A percentile compares a stretch with the other conserved stretches of the same genome.
phyloP scores from a whole-genome alignment of 2,888 invertebrate species.

The Argynnis bischoffii region DNA sequence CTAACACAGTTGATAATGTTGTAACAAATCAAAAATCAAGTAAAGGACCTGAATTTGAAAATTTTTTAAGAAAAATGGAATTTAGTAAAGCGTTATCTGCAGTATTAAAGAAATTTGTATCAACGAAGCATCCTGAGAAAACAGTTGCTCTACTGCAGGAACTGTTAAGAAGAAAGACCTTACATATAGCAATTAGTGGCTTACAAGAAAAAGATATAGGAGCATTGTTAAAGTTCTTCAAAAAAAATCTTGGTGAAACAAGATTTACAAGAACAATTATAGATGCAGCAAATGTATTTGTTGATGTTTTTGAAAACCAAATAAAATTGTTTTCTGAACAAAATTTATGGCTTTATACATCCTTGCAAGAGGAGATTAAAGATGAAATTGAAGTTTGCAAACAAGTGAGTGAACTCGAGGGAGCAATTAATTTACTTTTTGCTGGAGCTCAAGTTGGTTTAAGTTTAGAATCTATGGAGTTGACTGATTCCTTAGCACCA shows the following conservation, averaged over 20 bases:
- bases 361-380: conserved; percentile 83
- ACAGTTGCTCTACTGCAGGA: conserved; percentile 93
- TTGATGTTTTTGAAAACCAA: conserved; percentile 88
- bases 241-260: conserved; percentile 86
- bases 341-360: conserved; percentile 83
- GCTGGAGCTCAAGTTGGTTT: conserved; percentile 81
- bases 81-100: conserved; percentile 90
- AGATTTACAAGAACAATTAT: conserved; percentile 88
- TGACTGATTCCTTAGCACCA: conserved; percentile 59
- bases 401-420: conserved; percentile 85
- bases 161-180: conserved; percentile 90
- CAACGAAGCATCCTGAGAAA: conserved; percentile 86
- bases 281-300: conserved; percentile 87
- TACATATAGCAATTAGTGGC: conserved; percentile 88
- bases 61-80: conserved; percentile 89
- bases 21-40: conserved; percentile 66
- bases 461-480: conserved; percentile 58
- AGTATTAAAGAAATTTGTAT: conserved; percentile 84
- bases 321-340: conserved; percentile 84
- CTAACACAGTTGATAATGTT: conserved; percentile 74
- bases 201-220: conserved; percentile 85
- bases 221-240: conserved; percentile 88
- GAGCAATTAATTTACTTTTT: conserved; percentile 85
- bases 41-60: conserved; percentile 84
- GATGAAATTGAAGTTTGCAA: conserved; percentile 87